A percentile compares a stretch with the other conserved stretches of the same genome.
These are phyloP conservation scores for Champsocephalus gunnari DNA, from an alignment of 2,797 vertebrate species.

Conservation along the genomic window DNA sequence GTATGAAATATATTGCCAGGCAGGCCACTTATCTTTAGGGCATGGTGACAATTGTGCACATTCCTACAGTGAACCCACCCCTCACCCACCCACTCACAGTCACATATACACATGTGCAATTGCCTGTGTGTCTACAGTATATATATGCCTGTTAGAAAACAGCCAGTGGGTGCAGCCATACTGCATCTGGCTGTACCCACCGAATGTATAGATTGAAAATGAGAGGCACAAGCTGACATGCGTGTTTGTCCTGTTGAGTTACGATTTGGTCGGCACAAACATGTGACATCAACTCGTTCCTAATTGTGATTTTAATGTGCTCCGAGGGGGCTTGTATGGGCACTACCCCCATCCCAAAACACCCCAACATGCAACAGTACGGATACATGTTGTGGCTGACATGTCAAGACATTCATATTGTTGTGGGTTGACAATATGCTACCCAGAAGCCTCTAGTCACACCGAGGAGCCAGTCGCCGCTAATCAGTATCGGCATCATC, in stretches of 20 bases:
- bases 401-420: conserved; percentile 51
- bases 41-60: conserved; percentile 72
- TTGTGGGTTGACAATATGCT: conserved; percentile 64
- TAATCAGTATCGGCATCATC: conserved; percentile 65
- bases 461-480: conserved; percentile 46
- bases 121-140: background rate
- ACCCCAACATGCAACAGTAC: conserved; percentile 50
- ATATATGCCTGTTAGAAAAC: conserved; percentile 37
- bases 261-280: conserved; percentile 35
- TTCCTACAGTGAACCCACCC: conserved; percentile 60
- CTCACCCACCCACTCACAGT: conserved; percentile 42
- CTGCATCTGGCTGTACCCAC: conserved; percentile 45
- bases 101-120: conserved; percentile 3
- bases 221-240: conserved; percentile 51
- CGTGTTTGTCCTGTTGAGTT: conserved; percentile 59
- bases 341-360: conserved; percentile 30
- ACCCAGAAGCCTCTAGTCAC: conserved; percentile 49
- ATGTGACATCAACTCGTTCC: conserved; percentile 59
- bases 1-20: conserved; percentile 72
- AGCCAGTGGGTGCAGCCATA: conserved; percentile 48
- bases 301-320: conserved; percentile 81
- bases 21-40: conserved; percentile 75
- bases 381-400: conserved; percentile 56
- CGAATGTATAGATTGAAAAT: conserved; percentile 40
- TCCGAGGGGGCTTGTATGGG: conserved; percentile 52